These are phyloP conservation scores for Caenorhabditis parvicauda DNA, from an alignment of 2,888 invertebrate genomes.

Conservation along the genomic window DNA sequence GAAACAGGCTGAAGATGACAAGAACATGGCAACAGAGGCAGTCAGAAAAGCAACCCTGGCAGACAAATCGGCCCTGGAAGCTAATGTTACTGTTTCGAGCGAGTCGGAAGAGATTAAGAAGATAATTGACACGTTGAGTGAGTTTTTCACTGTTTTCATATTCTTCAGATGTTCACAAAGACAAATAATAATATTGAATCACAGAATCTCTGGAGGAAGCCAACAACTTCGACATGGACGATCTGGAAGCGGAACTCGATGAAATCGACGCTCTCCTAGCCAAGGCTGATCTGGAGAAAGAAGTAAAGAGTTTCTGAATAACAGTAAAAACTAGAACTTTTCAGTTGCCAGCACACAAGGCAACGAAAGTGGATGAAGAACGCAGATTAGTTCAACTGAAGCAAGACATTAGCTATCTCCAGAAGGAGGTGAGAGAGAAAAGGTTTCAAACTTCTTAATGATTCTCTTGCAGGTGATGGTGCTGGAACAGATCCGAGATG, in stretches of 20 bases:
- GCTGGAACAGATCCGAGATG: conserved; percentile 77
- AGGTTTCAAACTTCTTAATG: conserved; percentile 3
- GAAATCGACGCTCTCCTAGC: conserved; percentile 39
- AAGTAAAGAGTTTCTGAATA: conserved; percentile 15
- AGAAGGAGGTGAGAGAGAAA: conserved; percentile 23
- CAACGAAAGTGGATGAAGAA: conserved; percentile 28
- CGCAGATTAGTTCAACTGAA: conserved; percentile 24
- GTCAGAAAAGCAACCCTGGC: conserved; percentile 45
- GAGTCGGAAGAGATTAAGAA: conserved; percentile 44
- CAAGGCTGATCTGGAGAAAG: conserved; percentile 33
- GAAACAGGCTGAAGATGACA: conserved; percentile 42
- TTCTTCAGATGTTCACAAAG: not conserved
- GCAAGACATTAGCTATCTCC: conserved; percentile 26
- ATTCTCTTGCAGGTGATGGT: conserved; percentile 73
- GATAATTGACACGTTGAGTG: conserved; percentile 39
- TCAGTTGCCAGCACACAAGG: conserved; percentile 24
- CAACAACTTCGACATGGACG: conserved; percentile 62
- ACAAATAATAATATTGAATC: not conserved
- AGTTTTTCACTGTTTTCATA: not conserved
- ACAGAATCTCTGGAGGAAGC: conserved; percentile 61
- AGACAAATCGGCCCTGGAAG: conserved; percentile 42
- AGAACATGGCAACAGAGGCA: conserved; percentile 43
- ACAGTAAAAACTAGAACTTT: not conserved
- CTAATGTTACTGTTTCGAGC: conserved; percentile 29
- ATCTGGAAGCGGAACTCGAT: conserved; percentile 63